phyloP scores from a whole-genome alignment of 1,140 invertebrate genomes.

The Palaemon carinicauda region DNA sequence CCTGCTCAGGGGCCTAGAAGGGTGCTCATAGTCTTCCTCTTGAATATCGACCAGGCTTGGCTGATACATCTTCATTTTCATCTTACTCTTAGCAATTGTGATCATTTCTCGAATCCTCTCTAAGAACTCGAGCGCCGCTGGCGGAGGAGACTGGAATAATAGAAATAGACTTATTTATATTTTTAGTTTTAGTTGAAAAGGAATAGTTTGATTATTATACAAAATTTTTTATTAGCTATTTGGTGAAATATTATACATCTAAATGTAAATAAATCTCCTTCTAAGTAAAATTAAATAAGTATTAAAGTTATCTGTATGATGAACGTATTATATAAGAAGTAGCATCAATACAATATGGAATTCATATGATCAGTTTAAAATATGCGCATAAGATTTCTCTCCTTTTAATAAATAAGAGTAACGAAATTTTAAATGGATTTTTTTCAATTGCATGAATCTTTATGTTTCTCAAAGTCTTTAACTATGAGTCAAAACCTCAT shows the following conservation, averaged over 20 bases:
- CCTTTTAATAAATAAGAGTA: too few relatives aligned
- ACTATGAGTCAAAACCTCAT: too few relatives aligned
- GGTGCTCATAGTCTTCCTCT: constrained; percentile 70
- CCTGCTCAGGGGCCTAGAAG: constrained; percentile 63
- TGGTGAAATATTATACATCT: too few relatives aligned
- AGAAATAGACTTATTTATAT: background rate
- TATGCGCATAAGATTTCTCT: background rate
- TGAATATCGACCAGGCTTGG: constrained; percentile 82
- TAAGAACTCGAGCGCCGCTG: constrained; percentile 85
- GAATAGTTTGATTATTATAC: too few relatives aligned
- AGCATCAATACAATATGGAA: background rate
- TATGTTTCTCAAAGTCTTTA: too few relatives aligned
- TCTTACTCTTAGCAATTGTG: constrained; percentile 84
- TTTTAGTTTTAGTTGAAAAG: too few relatives aligned
- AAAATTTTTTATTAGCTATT: too few relatives aligned
- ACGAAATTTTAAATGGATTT: too few relatives aligned
- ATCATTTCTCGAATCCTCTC: constrained; percentile 88
- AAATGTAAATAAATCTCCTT: too few relatives aligned
- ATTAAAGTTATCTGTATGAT: too few relatives aligned
- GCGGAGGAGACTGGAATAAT: constrained; percentile 78
- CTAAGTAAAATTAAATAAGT: constrained; percentile 6
- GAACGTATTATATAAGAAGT: too few relatives aligned
- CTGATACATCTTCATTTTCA: constrained; percentile 80
- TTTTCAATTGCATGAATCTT: too few relatives aligned
- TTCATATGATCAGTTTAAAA: background rate